Conservation (phyloP, 2,113 vertebrate species). For the Podiceps cristatus region DNA sequence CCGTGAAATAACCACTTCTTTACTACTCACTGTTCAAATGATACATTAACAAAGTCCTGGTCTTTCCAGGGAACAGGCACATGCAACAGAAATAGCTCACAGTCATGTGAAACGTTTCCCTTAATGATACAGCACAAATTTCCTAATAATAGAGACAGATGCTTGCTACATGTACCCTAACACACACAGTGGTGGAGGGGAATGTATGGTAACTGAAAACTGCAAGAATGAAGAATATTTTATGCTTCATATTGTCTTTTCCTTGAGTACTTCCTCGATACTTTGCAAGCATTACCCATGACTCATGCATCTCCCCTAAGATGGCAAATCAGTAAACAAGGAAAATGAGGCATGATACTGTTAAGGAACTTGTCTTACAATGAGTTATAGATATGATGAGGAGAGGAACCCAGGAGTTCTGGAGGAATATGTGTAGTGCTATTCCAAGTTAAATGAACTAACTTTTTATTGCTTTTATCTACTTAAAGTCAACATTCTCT, state of each 20-base stretch:
- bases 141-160: not conserved
- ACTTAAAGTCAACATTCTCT: not conserved
- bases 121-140: not conserved
- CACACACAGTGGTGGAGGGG: not conserved
- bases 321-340: not conserved
- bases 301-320: not conserved
- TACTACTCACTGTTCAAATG: not conserved
- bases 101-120: not conserved
- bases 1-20: not conserved
- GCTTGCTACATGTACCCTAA: not conserved
- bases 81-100: not conserved
- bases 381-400: not conserved
- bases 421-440: not conserved
- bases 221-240: not conserved
- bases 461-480: not conserved
- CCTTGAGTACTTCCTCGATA: not conserved
- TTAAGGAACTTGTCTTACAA: not conserved
- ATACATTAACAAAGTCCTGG: not conserved
- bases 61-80: not conserved
- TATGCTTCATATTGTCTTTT: not conserved
- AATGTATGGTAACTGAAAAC: not conserved
- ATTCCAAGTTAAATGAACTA: not conserved
- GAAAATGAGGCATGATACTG: not conserved
- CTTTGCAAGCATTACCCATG: not conserved
- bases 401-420: not conserved